Conservation (phyloP, 2,797 vertebrate genomes). For the Meda fulgida region DNA sequence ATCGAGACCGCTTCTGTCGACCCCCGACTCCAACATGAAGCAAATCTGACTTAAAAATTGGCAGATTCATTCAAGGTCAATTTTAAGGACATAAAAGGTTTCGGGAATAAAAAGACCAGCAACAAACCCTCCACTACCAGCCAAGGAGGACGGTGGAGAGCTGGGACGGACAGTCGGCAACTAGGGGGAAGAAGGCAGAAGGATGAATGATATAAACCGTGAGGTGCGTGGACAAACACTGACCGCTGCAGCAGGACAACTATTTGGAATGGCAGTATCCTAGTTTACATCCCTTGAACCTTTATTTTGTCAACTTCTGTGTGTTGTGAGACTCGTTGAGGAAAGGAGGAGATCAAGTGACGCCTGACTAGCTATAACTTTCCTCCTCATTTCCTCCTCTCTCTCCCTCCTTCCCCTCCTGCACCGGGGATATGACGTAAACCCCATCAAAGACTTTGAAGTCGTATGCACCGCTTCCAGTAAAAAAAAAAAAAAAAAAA, state of each 20-base stretch:
- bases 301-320: conserved; percentile 45
- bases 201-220: conserved; percentile 28
- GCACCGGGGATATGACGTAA: background rate
- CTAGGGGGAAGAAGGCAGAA: conserved; percentile 5
- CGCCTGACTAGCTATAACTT: conserved; percentile 26
- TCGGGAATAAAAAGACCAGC: conserved; percentile 25
- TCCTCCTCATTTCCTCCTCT: background rate
- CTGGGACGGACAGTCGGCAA: conserved; percentile 14
- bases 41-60: conserved; percentile 21
- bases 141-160: background rate
- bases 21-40: background rate
- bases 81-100: conserved; percentile 37
- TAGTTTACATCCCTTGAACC: conserved; percentile 61
- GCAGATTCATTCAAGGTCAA: background rate
- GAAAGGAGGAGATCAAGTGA: conserved; percentile 28
- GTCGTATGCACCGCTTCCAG: conserved; percentile 71
- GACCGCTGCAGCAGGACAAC: conserved; percentile 48
- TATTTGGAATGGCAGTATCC: conserved; percentile 60
- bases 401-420: conserved; percentile 23
- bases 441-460: conserved; percentile 65
- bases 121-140: conserved; percentile 18
- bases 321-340: conserved; percentile 50
- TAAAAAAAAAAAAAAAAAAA: conserved; percentile 56
- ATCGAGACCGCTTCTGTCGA: conserved; percentile 4
- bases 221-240: conserved; percentile 49